Percentiles rank a stretch among this genome's conserved stretches.
Conservation (phyloP, 2,797 vertebrate species). For the Notoglanidium macrostoma region DNA sequence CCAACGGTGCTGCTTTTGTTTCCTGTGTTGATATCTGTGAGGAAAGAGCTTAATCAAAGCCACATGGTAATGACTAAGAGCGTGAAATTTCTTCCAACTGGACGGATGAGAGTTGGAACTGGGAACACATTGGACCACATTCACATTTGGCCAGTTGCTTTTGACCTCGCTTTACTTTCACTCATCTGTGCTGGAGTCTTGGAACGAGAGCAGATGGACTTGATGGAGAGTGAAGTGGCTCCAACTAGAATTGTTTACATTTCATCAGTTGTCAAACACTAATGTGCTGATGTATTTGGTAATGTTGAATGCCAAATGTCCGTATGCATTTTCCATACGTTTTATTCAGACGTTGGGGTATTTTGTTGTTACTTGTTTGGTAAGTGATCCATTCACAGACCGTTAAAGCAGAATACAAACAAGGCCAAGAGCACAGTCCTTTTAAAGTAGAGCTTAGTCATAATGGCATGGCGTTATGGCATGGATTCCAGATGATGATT, state of each 20-base stretch:
- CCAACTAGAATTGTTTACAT: not conserved
- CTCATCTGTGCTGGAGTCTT: not conserved
- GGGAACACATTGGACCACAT: not conserved
- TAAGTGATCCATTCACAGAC: not conserved
- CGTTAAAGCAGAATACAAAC: not conserved
- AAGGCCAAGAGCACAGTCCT: not conserved
- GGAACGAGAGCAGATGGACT: not conserved
- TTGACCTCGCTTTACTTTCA: slow-evolving; percentile 15
- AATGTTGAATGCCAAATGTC: not conserved
- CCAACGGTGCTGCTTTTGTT: not conserved
- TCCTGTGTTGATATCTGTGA: slow-evolving; percentile 14
- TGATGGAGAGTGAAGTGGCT: not conserved
- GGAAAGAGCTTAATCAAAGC: slow-evolving; percentile 46
- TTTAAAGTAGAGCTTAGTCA: not conserved
- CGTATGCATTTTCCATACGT: not conserved
- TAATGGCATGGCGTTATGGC: not conserved
- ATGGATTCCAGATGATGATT: not conserved
- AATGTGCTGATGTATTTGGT: not conserved
- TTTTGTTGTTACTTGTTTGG: not conserved
- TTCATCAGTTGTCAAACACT: not conserved
- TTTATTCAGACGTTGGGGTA: not conserved
- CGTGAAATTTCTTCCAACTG: slow-evolving; percentile 31
- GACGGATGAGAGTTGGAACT: not conserved
- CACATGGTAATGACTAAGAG: slow-evolving; percentile 34
- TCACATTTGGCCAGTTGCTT: not conserved